phyloP scores from a whole-genome alignment of 2,888 invertebrate genomes.

The Lithophane semibrunnea region DNA sequence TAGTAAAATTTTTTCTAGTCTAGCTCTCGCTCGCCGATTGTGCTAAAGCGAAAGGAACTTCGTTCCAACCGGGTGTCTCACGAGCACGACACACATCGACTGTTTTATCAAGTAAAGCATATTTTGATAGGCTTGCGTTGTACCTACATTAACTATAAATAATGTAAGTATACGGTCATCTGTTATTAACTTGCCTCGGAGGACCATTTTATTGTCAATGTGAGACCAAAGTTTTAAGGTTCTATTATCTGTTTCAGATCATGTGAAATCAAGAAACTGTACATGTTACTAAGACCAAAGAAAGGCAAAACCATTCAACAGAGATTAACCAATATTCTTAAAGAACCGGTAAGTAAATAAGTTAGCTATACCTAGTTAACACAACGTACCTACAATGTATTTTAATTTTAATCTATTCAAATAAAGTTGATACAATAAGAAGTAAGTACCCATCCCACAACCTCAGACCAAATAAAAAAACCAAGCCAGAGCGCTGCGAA shows the following conservation, averaged over 20 bases:
- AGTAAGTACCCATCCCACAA: no score
- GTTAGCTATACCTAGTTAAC: not conserved
- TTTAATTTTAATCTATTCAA: not conserved
- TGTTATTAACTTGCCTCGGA: not conserved
- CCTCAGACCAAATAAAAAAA: no score
- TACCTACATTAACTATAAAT: not conserved
- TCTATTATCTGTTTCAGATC: conserved; percentile 51
- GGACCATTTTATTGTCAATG: not conserved
- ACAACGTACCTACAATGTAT: not conserved
- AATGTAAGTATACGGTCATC: not conserved
- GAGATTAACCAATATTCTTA: conserved; percentile 57
- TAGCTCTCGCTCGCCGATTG: no score
- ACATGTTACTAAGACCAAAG: conserved; percentile 65
- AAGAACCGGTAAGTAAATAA: conserved; percentile 65
- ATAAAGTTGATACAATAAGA: no score
- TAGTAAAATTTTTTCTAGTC: no score
- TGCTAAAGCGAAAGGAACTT: no score
- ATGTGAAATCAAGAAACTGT: conserved; percentile 63
- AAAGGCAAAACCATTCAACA: conserved; percentile 61
- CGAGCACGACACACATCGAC: no score
- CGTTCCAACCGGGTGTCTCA: no score
- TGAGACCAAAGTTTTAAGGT: not conserved
- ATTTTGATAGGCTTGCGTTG: not conserved
- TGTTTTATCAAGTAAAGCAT: no score
- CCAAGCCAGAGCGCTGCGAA: no score